These are phyloP conservation scores for Leptoteleia sp. DNA, from an alignment of 1,140 invertebrate species.

Conservation along the genomic window DNA sequence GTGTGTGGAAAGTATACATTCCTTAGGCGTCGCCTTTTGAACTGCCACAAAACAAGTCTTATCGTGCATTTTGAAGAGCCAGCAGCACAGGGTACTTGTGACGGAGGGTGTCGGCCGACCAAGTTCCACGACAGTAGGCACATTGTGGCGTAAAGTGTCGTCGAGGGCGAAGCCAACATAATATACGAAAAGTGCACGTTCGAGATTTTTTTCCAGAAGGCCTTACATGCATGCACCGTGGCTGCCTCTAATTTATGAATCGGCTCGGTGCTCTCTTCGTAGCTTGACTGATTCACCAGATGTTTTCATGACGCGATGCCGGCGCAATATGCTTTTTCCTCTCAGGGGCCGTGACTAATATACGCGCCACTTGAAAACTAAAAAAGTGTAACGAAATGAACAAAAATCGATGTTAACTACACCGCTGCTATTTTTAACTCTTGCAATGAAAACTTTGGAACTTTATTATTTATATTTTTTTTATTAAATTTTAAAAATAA, in stretches of 20 bases:
- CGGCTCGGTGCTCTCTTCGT: not conserved
- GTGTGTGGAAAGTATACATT: slow-evolving; percentile 48
- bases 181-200: slow-evolving; percentile 54
- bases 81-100: slow-evolving; percentile 28
- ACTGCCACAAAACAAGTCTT: slow-evolving; percentile 53
- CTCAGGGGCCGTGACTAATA: not conserved
- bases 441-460: no score
- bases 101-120: slow-evolving; percentile 50
- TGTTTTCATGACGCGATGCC: slow-evolving; percentile 11
- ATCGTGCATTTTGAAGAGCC: slow-evolving; percentile 46
- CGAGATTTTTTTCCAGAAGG: slow-evolving; percentile 45
- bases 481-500: no score
- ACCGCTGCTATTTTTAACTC: no score
- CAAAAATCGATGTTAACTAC: no score
- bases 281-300: slow-evolving; percentile 32
- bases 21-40: slow-evolving; percentile 14
- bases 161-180: slow-evolving; percentile 48
- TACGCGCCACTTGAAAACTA: slow-evolving; percentile 6
- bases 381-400: not conserved
- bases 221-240: slow-evolving; percentile 20
- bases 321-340: not conserved
- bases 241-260: slow-evolving; percentile 46
- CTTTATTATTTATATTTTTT: no score
- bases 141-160: slow-evolving; percentile 57
- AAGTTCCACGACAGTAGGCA: slow-evolving; percentile 59